Percentiles rank a stretch among this genome's conserved stretches.
Evolutionary conservation across 2,113 vertebrate genomes (phyloP).

Genomic region (Capricornis sumatraensis): DNA sequence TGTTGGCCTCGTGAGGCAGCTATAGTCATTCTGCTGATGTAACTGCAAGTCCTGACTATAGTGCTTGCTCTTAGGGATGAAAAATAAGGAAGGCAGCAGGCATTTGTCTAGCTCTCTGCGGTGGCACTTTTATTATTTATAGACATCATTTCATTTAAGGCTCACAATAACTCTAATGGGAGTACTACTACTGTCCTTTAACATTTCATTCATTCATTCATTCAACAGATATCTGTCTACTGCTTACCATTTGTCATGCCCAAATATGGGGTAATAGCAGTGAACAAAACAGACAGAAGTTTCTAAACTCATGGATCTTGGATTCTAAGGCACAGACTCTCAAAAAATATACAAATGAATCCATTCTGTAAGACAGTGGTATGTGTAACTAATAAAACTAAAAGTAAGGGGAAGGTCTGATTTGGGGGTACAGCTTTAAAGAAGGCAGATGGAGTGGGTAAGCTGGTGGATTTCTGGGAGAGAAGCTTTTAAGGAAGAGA

Average conservation of each 20-base stretch:
- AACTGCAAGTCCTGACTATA: too few relatives aligned
- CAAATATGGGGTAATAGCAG: background rate
- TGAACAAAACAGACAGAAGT: background rate
- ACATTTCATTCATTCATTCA: background rate
- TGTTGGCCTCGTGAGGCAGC: background rate
- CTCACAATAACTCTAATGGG: background rate
- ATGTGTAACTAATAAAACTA: background rate
- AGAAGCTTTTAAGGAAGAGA: background rate
- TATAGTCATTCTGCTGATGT: background rate
- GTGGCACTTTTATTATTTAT: background rate
- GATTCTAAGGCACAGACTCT: rapidly evolving
- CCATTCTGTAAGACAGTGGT: rapidly evolving
- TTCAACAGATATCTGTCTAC: background rate
- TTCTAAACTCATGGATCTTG: background rate
- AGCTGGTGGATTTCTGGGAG: background rate
- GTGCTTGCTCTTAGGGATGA: background rate
- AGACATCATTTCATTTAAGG: background rate
- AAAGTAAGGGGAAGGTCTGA: too few relatives aligned
- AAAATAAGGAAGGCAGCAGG: background rate
- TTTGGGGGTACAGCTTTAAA: too few relatives aligned
- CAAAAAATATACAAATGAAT: background rate
- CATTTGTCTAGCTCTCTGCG: background rate
- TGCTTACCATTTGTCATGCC: background rate
- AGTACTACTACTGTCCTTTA: background rate
- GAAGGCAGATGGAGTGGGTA: background rate